Evolutionary conservation across 2,797 vertebrate species (phyloP), one percentile per base, ranked within the genome.

Genomic region (Scleropages formosus): DNA sequence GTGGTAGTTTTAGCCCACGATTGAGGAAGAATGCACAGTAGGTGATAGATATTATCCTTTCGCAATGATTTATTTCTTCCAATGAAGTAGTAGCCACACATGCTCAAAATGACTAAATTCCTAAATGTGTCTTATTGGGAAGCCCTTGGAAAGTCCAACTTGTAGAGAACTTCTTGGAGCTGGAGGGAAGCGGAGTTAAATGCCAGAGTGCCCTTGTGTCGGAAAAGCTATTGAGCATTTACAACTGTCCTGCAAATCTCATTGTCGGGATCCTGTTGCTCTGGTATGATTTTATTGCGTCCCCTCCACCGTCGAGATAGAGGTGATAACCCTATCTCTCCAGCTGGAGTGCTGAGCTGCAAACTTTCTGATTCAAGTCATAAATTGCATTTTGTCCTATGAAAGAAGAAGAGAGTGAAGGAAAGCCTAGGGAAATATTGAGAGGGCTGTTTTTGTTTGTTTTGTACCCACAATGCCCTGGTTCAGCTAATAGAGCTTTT

Each of bases 281-380:
- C 84, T 78, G 80, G 68, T 84, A 81, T 74, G 83, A 80, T 87
- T 90, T 93, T 91, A 86, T 88, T 92, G 91, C 87, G 79, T 84
- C 88, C 82, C 78, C 79, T 82, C 74, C 78, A 79, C 76, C 77
- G 80, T 82, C 85, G 76, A 88, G 83, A 91, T 82, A n/a, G 85
- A 87, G 83, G 78, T 87, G 85, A 82, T 89, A 86, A 86, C 80
- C 82, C 80, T 87, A 85, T 87, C 79, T 88, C 82, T 75, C 76
- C 74, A 78, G 70, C 80, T 80, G 79, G 77, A 83, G 78, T 87
- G 75, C 81, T 87, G 85, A 88, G 77, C 83, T 76, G 80, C 74
- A 83, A 80, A 89, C 81, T 78, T 85, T 70, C 73, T 60, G 64
- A 83, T 79, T 83, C 74, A 73, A 78, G 82, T 78, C 56, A 66